phyloP scores from a whole-genome alignment of 2,888 invertebrate species.

The Listrodromus nycthemerus region DNA sequence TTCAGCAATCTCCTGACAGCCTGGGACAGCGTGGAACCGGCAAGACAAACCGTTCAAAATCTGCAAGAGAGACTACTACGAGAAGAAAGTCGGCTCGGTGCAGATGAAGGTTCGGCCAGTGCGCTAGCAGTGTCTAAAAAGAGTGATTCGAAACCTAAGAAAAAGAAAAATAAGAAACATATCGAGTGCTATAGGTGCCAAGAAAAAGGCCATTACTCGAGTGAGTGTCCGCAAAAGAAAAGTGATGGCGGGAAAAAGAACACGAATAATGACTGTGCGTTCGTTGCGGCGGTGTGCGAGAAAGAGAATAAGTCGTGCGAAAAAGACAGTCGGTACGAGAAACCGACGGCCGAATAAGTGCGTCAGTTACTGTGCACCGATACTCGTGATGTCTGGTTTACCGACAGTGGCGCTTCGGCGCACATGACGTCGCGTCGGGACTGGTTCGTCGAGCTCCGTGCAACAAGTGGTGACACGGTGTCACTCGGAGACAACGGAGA shows the following conservation, averaged over 20 bases:
- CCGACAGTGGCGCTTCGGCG: conserved; percentile 56
- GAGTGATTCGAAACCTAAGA: background rate
- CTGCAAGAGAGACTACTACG: conserved; percentile 54
- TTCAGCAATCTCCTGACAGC: conserved; percentile 58
- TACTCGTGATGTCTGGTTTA: conserved; percentile 37
- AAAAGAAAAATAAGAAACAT: background rate
- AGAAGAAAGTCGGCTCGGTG: conserved; percentile 13
- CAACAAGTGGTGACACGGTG: conserved; percentile 4
- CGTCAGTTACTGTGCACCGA: background rate
- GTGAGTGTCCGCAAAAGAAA: conserved; percentile 9
- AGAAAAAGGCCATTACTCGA: conserved; percentile 57
- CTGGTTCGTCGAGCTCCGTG: background rate
- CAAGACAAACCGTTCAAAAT: conserved; percentile 58
- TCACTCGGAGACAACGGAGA: conserved; percentile 22
- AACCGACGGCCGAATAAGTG: background rate
- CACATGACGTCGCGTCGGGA: conserved; percentile 47
- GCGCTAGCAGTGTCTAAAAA: conserved; percentile 25
- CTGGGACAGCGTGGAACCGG: conserved; percentile 60
- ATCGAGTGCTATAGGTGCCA: background rate
- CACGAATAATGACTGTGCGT: background rate
- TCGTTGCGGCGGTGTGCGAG: background rate
- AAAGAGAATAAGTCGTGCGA: background rate
- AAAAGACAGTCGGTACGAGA: background rate
- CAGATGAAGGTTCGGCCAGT: conserved; percentile 9
- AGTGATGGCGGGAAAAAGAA: too few species aligned